Base-by-base conservation (phyloP, 92 coral and sea anemone species). In the Nematostella vectensis region DNA sequence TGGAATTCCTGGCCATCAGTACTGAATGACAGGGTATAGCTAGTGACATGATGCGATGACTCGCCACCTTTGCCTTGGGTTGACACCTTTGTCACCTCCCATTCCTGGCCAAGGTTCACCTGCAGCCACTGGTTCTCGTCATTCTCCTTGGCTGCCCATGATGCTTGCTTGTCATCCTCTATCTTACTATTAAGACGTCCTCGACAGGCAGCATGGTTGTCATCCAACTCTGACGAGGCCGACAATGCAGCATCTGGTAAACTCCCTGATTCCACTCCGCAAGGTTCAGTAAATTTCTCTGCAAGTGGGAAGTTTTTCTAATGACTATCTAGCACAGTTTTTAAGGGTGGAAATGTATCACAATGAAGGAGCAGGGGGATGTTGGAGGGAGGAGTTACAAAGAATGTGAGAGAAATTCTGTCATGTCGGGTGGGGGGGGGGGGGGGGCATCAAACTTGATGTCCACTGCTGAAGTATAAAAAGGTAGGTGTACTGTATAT, bases 91-190 rank as follows among this genome's bases (percentile, higher is more conserved):
- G 87, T 79, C 48, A 83, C 50, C 66, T 65, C 74, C 0, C 24
- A 61, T 33, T 56, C 62, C 25, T 55, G 56, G 50, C 87, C 94
- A 63, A 80, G 62, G 42, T 85, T 69, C 31, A 75, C 71, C 67
- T 85, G 83, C n/a, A 85, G 70, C 94, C 94, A 85, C 65, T 85
- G 88, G 47, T 71, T 71, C 33, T 85, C 94, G 18, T 85, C 88
- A 55, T 73, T 71, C 15, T 85, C 81, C 19, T 57, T 55, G 15
- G 94, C 83, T 59, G 77, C 70, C 94, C 94, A 85, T 12, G 84
- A 88, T 47, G 79, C 94, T 81, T 51, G 75, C 70, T 59, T 65
- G 25, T 85, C 94, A 17, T 74, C 94, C 18, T 80, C 88, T 48
- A 75, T 74, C 24, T 74, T 68, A 27, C 60, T 58, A 58, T 85